Evolutionary conservation across 1,140 invertebrate genomes (phyloP).

Genomic region (Brachionus angularis): DNA sequence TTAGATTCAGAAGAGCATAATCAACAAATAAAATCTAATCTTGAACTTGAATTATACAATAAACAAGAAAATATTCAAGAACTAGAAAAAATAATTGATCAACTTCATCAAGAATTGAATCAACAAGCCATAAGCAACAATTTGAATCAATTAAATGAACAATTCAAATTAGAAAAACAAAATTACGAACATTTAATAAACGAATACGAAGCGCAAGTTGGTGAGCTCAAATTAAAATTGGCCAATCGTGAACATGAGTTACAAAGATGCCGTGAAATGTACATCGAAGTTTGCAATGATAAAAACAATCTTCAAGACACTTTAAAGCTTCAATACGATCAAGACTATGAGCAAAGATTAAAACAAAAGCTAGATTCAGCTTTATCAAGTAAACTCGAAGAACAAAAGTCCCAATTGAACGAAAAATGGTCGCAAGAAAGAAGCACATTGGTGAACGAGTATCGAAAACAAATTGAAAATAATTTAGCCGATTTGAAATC

Average conservation of each 20-base stretch:
- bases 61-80: slow-evolving; percentile 20
- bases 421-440: slow-evolving; percentile 41
- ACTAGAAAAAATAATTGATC: slow-evolving; percentile 37
- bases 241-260: slow-evolving; percentile 19
- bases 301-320: slow-evolving; percentile 31
- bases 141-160: no score
- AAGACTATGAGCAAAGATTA: slow-evolving; percentile 20
- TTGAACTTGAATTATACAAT: slow-evolving; percentile 38
- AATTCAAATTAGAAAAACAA: slow-evolving; percentile 20
- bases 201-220: slow-evolving; percentile 34
- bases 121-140: background rate
- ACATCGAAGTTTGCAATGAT: slow-evolving; percentile 38
- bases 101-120: slow-evolving; percentile 21
- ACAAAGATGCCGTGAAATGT: slow-evolving; percentile 31
- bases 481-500: slow-evolving; percentile 33
- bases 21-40: slow-evolving; percentile 22
- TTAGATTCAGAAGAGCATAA: slow-evolving; percentile 20
- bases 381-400: background rate
- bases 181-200: slow-evolving; percentile 14
- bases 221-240: slow-evolving; percentile 25
- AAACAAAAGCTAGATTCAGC: slow-evolving; percentile 18
- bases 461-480: slow-evolving; percentile 18
- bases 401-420: slow-evolving; percentile 6
- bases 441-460: slow-evolving; percentile 9
- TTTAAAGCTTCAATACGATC: slow-evolving; percentile 33